Evolutionary conservation across 2,113 vertebrate species (phyloP), one percentile per base, ranked within the genome.

Genomic region (Camelus dromedarius): DNA sequence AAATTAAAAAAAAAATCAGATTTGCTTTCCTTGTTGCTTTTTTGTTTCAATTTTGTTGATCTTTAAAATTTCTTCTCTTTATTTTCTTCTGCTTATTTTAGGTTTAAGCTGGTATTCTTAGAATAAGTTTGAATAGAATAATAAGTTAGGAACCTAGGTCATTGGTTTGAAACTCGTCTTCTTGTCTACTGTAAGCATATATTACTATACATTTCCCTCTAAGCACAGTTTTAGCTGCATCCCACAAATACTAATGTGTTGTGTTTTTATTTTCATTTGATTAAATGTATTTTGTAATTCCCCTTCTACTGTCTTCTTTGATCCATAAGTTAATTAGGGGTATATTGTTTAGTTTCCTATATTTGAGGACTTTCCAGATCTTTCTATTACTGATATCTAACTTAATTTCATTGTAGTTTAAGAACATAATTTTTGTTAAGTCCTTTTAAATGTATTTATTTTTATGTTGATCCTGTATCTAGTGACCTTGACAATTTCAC

Each of bases 321-420:
- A 50, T 24, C 13, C 26, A 73, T 72, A 60, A 46, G 2, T 62
- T 94, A 87, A 82, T 54, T 48, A 77, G 26, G 52, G 80, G 30
- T 18, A 1, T 87, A 15, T 64, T 72, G 13, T 81, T 93, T 86
- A 32, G 18, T 70, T 88, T 93, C 46, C 56, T 85, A 24, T 93
- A 85, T 75, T 70, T 89, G 32, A 11, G 14, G 13, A 48, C 80
- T 89, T 94, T 81, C 77, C 28, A 77, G 35, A 46, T 35, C 79
- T 79, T 70, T 32, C 19, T 42, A 50, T 56, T 58, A 87, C 64
- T 97, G 79, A 84, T 58, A 85, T 75, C 32, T 93, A 62, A 80
- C 58, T 93, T 92, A 93, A 84, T 56, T 91, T 28, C 52, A 75
- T 35, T 75, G 38, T 81, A 81, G 76, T 76, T 96, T 52, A 97